Evolutionary conservation across 2,113 vertebrate genomes (phyloP), one percentile per base, ranked within the genome.

Genomic region (Asarcornis scutulata): DNA sequence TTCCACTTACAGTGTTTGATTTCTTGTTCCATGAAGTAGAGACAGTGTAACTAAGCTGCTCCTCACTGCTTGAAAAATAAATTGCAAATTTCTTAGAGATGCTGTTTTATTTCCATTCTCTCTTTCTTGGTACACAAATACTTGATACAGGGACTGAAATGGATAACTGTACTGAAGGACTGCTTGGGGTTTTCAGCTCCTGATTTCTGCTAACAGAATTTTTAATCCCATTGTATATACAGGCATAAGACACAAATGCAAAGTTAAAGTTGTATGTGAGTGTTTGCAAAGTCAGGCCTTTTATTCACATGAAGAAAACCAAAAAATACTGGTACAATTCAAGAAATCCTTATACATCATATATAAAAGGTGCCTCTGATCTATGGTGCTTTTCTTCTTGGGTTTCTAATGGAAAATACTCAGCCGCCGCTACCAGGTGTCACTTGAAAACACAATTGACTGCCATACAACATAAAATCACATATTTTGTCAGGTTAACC

Each of bases 1-100:
- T 97, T 96, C 95, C 91, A 96, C 96, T 97, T 96, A 95, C 5
- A 91, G 40, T 96, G 83, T 97, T 97, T 96, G 91, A 95, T 73
- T 97, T 96, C 89, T 96, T 83, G 83, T 93, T 95, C 86, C 92
- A 81, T 91, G 68, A 91, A 97, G 97, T 32, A 95, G 78, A 88
- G 73, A 34, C 36, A 11, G 86, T 95, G 93, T 94, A 89, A 94
- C 95, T 96, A 96, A 97, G 95, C 95, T 94, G 91, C 91, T 96
- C 81, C 91, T 96, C 68, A 6, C 58, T 32, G 87, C 84, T 93
- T 77, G 56, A 89, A 93, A 86, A 93, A 29, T 9, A 94, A 92
- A 94, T 91, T 87, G 87, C 91, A 90, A 42, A 94, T 91, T 85
- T 96, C 87, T 89, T 62, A 7, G 67, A 87, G 76, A 77, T 55